A percentile compares a stretch with the other conserved stretches of the same genome.
phyloP scores from a whole-genome alignment of 1,140 invertebrate genomes.

The Trissolcus basalis region DNA sequence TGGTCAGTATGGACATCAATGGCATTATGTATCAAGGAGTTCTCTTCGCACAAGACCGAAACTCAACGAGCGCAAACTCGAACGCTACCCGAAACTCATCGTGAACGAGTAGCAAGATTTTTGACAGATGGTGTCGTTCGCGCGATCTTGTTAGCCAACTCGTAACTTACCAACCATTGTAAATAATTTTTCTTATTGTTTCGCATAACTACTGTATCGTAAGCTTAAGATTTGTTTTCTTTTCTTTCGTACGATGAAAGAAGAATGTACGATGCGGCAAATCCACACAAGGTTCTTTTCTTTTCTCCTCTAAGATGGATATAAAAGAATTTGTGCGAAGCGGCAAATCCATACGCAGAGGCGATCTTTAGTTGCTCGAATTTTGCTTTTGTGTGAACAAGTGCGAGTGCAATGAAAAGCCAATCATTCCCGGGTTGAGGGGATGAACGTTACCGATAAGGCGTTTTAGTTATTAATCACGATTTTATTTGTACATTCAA shows the following conservation, averaged over 20 bases:
- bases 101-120: constrained; percentile 58
- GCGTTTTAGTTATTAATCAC: constrained; percentile 34
- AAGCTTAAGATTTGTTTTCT: constrained; percentile 29
- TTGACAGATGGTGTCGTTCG: too few species aligned
- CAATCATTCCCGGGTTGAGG: constrained; percentile 4
- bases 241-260: too few species aligned
- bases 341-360: too few species aligned
- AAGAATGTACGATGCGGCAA: too few species aligned
- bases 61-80: constrained; percentile 33
- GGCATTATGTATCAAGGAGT: constrained; percentile 93
- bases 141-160: not conserved
- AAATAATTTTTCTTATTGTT: constrained; percentile 34
- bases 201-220: constrained; percentile 9
- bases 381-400: constrained; percentile 22
- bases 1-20: constrained; percentile 97
- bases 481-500: constrained; percentile 30
- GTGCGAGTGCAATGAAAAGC: constrained; percentile 43
- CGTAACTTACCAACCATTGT: constrained; percentile 20
- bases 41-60: constrained; percentile 83
- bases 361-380: not conserved
- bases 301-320: not conserved
- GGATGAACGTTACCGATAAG: constrained; percentile 12
- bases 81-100: constrained; percentile 63
- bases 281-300: too few species aligned
- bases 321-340: too few species aligned